Conservation (phyloP, 2,888 invertebrate species). For the Bombylius major region DNA sequence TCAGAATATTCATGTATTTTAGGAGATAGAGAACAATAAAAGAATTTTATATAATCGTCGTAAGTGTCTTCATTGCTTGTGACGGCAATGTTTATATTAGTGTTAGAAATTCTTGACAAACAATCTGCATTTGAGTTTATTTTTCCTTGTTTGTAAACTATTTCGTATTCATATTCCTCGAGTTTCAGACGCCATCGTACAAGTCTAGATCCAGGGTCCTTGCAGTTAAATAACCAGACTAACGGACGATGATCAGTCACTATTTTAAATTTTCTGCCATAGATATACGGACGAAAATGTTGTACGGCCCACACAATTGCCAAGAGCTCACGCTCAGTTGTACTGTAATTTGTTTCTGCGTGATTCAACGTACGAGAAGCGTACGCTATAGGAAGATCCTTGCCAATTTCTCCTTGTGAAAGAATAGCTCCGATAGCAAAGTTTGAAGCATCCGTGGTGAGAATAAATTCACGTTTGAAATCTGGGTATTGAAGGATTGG, state of each 20-base stretch:
- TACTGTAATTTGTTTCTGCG: conserved; percentile 17
- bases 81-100: too few species aligned
- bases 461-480: background rate
- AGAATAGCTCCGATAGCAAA: background rate
- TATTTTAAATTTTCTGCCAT: background rate
- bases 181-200: background rate
- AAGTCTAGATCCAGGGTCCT: background rate
- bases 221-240: background rate
- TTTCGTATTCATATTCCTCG: background rate
- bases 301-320: background rate
- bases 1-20: background rate
- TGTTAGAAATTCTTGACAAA: background rate
- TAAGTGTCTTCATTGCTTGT: background rate
- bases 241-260: background rate
- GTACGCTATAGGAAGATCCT: background rate
- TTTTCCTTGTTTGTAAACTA: background rate
- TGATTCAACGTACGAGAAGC: background rate
- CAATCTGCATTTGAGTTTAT: conserved; percentile 3
- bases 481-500: conserved; percentile 1
- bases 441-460: conserved; percentile 1
- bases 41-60: background rate
- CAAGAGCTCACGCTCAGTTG: conserved; percentile 15
- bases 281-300: background rate
- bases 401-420: background rate
- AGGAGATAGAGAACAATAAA: background rate